These are phyloP conservation scores for Eupithecia insigniata DNA, from an alignment of 2,888 invertebrate species.

Conservation along the genomic window DNA sequence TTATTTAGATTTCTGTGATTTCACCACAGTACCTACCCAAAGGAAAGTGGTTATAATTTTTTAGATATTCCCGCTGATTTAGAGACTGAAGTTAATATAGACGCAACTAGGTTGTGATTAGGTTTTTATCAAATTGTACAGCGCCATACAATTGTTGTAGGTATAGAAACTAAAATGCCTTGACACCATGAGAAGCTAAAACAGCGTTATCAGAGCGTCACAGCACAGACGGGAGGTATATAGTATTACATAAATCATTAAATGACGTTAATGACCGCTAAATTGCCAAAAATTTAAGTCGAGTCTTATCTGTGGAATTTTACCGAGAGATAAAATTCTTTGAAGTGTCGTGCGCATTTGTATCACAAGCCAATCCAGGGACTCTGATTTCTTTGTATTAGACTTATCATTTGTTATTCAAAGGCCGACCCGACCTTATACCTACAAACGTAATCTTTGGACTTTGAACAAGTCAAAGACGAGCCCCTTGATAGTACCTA, in stretches of 20 bases:
- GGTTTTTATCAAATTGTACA: neutral
- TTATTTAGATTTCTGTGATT: no score
- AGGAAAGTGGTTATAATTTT: neutral
- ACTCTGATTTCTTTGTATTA: constrained; percentile 13
- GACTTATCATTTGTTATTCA: constrained; percentile 30
- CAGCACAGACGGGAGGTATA: neutral
- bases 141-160: neutral
- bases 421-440: constrained; percentile 14
- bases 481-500: constrained; percentile 38
- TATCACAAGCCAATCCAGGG: constrained; percentile 8
- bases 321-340: constrained; percentile 34
- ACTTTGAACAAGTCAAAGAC: constrained; percentile 34
- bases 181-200: neutral
- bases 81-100: neutral
- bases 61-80: neutral
- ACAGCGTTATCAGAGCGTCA: neutral
- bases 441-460: constrained; percentile 27
- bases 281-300: constrained; percentile 34
- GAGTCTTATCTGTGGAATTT: constrained; percentile 40
- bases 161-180: neutral
- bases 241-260: neutral
- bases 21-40: no score
- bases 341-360: constrained; percentile 13
- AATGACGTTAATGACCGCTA: constrained; percentile 26
- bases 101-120: neutral